Base-by-base conservation (phyloP, 2,888 invertebrate genomes). In the Fabriciana adippe region DNA sequence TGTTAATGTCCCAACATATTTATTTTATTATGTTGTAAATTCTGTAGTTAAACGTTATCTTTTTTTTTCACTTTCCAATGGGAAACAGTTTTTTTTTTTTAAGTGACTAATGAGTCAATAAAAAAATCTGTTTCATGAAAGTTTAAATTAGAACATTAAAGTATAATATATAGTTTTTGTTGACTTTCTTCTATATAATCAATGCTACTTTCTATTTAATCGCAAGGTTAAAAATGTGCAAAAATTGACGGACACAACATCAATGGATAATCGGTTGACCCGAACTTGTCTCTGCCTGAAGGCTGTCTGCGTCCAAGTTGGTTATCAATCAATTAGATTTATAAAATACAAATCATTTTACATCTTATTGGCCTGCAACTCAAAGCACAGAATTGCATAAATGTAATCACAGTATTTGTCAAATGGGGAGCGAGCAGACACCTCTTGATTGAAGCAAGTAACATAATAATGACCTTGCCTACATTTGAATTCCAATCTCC, bases 221-320 rank as follows among this genome's bases (percentile, higher is more conserved):
- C 51, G 11, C 63, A 45, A 69, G 61, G 64, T 66, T 66, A 51
- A 57, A 64, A 53, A 26, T 67, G 66, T 70, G 64, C 57, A 67
- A 69, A 35, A 53, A 50, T 60, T 48, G 69, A 67, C 56, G 61
- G 63, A 64, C 63, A 63, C 57, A 57, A 53, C 41, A 55, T 63
- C 47, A 61, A 55, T 47, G 47, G 68, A 64, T 69, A 68, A 64
- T 62, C 69, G 60, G 48, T 60, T 72, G 74, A 73, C 70, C 73
- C 70, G 68, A 72, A 72, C 73, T 71, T 71, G 71, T 69, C 65
- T 66, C 68, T 64, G 69, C 72, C 67, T 63, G 69, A 73, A 75
- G 73, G 68, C 73, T 74, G 74, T 74, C 73, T 72, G 64, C 70
- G 67, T 65, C 67, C 66, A 69, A 68, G 63, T 67, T 69, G 53